These are phyloP conservation scores for Biston betularia DNA, from an alignment of 2,888 invertebrate genomes.

Conservation along the genomic window DNA sequence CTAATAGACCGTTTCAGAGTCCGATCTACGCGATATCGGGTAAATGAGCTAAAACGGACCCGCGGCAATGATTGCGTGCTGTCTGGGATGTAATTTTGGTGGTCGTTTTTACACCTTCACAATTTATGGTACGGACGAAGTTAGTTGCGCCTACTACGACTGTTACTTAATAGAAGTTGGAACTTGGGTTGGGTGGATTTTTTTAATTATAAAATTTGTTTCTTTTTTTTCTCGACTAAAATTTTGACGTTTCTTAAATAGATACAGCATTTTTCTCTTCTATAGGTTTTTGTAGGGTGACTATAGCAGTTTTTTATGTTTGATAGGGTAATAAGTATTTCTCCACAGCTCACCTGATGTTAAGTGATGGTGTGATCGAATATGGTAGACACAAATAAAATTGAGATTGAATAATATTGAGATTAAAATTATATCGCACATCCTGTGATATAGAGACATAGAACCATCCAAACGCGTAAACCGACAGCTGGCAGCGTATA, in stretches of 20 bases:
- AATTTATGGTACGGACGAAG: slow-evolving; percentile 31
- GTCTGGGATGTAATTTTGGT: slow-evolving; percentile 52
- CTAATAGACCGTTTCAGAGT: slow-evolving; percentile 79
- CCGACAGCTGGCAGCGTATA: too few relatives aligned
- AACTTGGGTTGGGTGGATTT: slow-evolving; percentile 3
- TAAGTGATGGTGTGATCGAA: too few relatives aligned
- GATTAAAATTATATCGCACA: too few relatives aligned
- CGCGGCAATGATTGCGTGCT: slow-evolving; percentile 58
- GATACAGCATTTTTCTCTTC: too few relatives aligned
- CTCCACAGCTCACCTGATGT: too few relatives aligned
- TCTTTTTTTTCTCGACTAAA: background rate
- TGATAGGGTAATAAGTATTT: too few relatives aligned
- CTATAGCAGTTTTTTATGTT: too few relatives aligned
- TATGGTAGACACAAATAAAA: too few relatives aligned
- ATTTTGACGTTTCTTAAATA: background rate
- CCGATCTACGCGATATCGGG: slow-evolving; percentile 72
- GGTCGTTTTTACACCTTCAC: slow-evolving; percentile 35
- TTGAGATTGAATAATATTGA: too few relatives aligned
- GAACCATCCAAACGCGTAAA: too few relatives aligned
- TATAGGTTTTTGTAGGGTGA: too few relatives aligned
- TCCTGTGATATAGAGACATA: too few relatives aligned
- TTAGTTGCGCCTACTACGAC: slow-evolving; percentile 4
- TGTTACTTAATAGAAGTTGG: slow-evolving; percentile 18
- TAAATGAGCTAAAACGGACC: slow-evolving; percentile 72
- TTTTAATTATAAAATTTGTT: slow-evolving; percentile 3